Evolutionary conservation across 1,140 invertebrate genomes (phyloP), one percentile per base, ranked within the genome.

Genomic region (Calosoma granatense): DNA sequence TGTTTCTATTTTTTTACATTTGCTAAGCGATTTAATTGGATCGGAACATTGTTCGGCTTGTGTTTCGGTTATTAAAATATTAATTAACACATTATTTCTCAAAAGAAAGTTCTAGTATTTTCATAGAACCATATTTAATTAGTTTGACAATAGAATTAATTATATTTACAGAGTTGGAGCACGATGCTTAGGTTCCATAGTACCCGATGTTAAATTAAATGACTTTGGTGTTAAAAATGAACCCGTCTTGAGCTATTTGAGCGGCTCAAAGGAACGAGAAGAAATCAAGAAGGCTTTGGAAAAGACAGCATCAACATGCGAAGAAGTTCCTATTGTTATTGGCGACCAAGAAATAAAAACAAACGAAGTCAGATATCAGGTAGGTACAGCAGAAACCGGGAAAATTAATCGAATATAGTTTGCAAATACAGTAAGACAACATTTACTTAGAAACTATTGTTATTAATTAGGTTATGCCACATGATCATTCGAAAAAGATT

Each of bases 251-350:
- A 73, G 71, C 2, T 99, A 97, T 72, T 75, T 85, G 47, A 86
- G 88, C 59, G 88, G 88, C 9, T 94, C 90, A 51, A 74, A 79
- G 43, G 95, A 99, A 71, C 81, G 92, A 51, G 72, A 76, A 54
- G 82, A 85, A 54, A 70, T 98, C 11, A 81, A 88, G 64, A 77
- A 80, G 53, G 84, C 84, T 47, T 71, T 99, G 2, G 76, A 88
- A 59, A 73, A 81, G 54, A 83, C 81, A 64, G 75, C 81, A 20
- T 73, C 70, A 19, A 77, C 79, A 39, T 82, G 82, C 30, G 82
- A 87, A 67, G 94, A 97, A 60, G 81, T 97, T 51, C 95, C 95
- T 0, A 87, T 98, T 66, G 81, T 97, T 19, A 94, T 98, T 69
- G 94, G 92, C 11, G 85, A 87, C 59, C 81, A 97, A 72, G 87